These are phyloP conservation scores for Drosophila ambigua DNA, from an alignment of 1,140 invertebrate genomes.

Conservation along the genomic window DNA sequence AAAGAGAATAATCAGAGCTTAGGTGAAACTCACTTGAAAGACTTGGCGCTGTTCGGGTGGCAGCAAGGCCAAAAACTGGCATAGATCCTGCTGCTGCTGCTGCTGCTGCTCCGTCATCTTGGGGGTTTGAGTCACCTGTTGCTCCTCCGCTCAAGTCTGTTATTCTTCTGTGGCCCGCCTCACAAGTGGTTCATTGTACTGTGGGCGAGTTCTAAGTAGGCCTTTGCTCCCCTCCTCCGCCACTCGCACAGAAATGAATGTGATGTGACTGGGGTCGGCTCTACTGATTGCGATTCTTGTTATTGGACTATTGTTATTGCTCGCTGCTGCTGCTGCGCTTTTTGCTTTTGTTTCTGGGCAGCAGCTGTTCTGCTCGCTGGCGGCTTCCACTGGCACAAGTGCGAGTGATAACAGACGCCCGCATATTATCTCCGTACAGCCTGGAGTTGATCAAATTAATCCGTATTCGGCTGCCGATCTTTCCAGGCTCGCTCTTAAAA, in stretches of 20 bases:
- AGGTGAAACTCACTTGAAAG: slow-evolving; percentile 29
- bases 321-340: slow-evolving; percentile 14
- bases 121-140: slow-evolving; percentile 17
- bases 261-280: background rate
- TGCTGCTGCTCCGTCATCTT: slow-evolving; percentile 27
- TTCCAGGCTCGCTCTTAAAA: no score
- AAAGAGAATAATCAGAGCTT: background rate
- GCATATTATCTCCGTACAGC: slow-evolving; percentile 51
- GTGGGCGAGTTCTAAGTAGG: slow-evolving; percentile 32
- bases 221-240: background rate
- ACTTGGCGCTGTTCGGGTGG: slow-evolving; percentile 38
- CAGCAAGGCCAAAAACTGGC: slow-evolving; percentile 49
- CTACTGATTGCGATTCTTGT: slow-evolving; percentile 27
- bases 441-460: slow-evolving; percentile 27
- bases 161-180: slow-evolving; percentile 10
- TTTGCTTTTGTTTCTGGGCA: slow-evolving; percentile 46
- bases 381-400: slow-evolving; percentile 27
- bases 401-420: slow-evolving; percentile 55
- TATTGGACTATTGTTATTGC: slow-evolving; percentile 24
- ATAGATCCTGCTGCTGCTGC: slow-evolving; percentile 17
- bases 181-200: slow-evolving; percentile 37
- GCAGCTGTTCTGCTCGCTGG: slow-evolving; percentile 43
- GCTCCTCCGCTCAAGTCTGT: slow-evolving; percentile 8
- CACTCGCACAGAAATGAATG: no score
- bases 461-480: slow-evolving; percentile 23